Base-by-base conservation (phyloP, 1,140 invertebrate genomes). In the Drosophila teissieri region DNA sequence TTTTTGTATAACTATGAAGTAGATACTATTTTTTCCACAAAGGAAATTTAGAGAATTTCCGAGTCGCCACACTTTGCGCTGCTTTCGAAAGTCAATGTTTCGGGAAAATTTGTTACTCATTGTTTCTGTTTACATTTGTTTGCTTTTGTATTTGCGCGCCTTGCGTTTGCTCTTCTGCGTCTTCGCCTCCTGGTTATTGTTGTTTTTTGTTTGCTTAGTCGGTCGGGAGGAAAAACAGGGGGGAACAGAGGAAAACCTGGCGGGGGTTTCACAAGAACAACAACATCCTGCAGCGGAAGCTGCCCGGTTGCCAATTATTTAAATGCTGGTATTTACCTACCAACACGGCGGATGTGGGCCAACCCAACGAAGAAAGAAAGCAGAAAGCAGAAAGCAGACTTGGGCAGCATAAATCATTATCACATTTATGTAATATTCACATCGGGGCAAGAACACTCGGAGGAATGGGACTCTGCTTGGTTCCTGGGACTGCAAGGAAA, bases 311-410 rank as follows among this genome's bases (percentile, higher is more conserved):
- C 84, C 84, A 88, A 88, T 88, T 88, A 88, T 88, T 88, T 89
- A 88, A 88, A 88, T 88, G 83, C 83, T 83, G 84, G 83, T 89
- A 88, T 88, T 88, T 88, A 88, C 83, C 82, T 75, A 88, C 78
- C 54, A 63, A 85, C 81, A 68, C 70, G 52, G 57, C 84, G 83
- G 84, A 88, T 83, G 84, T 89, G 84, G 83, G 84, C 79, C 79
- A 83, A 81, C 73, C 55, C 58, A 27, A 15, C 42, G 40, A 17
- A 17, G 12, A 37, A 39, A 31, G 24, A 40, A 40, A 27, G 19
- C 19, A 11, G 10, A 14, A 12, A 5, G 14, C 31, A 34, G 53
- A 48, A 19, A 19, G 48, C 53, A 8, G 34, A 42, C 58, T 51
- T 51, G 70, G 57, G 58, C 42, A 77, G 79, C 83, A 88, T 86